Conservation (phyloP, 37 sponge, comb jelly and placozoan genomes). For the Theonella swinhoei region DNA sequence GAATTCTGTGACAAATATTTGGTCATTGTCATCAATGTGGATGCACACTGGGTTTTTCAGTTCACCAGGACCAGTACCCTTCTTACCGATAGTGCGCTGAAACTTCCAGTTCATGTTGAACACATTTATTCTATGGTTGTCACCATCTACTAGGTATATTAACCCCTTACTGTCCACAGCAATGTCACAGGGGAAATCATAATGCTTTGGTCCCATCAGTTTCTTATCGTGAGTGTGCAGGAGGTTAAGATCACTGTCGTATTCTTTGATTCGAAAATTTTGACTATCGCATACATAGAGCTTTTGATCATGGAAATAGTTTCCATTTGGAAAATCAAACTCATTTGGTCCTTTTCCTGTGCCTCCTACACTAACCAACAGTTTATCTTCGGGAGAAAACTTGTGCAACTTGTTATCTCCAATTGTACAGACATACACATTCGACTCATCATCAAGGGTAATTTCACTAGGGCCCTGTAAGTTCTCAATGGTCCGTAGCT, state of each 20-base stretch:
- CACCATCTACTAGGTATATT: constrained; percentile 41
- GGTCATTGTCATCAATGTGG: not conserved
- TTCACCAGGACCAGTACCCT: not conserved
- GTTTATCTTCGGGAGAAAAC: not conserved
- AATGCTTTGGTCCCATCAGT: constrained; percentile 34
- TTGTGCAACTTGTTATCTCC: constrained; percentile 3
- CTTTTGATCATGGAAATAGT: constrained; percentile 13
- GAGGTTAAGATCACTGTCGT: constrained; percentile 31
- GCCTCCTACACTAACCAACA: constrained; percentile 13
- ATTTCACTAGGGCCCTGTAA: not conserved
- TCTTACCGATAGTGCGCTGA: not conserved
- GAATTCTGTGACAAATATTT: not conserved
- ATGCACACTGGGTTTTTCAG: not conserved
- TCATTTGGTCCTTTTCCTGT: constrained; percentile 13
- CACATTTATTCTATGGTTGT: constrained; percentile 51
- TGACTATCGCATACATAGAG: constrained; percentile 42
- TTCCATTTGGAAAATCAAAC: constrained; percentile 50
- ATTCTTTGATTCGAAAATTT: constrained; percentile 48
- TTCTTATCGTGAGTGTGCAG: constrained; percentile 28
- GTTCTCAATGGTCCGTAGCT: no score
- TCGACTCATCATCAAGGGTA: not conserved
- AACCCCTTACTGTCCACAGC: constrained; percentile 26
- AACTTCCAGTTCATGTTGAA: not conserved
- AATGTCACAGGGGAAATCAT: constrained; percentile 39
- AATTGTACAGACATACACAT: constrained; percentile 11